Evolutionary conservation across 2,888 invertebrate genomes (phyloP), one percentile per base, ranked within the genome.

Genomic region (Clanis bilineata): DNA sequence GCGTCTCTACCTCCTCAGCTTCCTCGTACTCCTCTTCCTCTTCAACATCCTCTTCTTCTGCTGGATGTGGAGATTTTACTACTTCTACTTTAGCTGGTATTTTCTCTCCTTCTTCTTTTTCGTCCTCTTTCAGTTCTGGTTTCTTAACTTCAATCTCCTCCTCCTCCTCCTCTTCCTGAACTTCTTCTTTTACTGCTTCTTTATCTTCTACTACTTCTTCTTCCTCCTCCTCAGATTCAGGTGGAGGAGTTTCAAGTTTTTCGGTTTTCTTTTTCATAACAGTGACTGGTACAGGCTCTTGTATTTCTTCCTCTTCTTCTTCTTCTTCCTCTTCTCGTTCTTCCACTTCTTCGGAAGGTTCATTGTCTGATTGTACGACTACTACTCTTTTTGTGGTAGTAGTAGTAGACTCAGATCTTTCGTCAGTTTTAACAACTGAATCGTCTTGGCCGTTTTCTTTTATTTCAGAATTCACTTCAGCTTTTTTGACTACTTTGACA

Each of bases 371-470:
- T 70, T 89, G 79, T 28, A 84, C 73, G 15, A 88, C 73, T 0
- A 86, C 80, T 5, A 88, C 83, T 63, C 88, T 88, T 66, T 86
- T 85, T 2, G 77, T 76, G 9, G 83, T 81, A n/a, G 81, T 82
- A 5, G 82, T 82, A 10, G 76, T 83, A 2, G 80, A 79, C 67
- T 88, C 87, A 21, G 83, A 79, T 39, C 73, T 82, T 72, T 90
- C 91, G 73, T 86, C 82, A 39, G 83, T 79, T 65, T 80, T 88
- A 2, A 83, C 71, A 47, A 90, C 67, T 44, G 72, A 73, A 55
- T 71, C 65, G 23, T 69, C 65, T 44, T 73, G 69, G 0, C 74
- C 79, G 65, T 81, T 85, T 74, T 77, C 73, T 62, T 74, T 74
- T 1, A 67, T 64, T 58, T 66, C 61, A 0, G 57, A 51, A n/a